Evolutionary conservation across 2,113 vertebrate genomes (phyloP).

Genomic region (Centropus unirufus): DNA sequence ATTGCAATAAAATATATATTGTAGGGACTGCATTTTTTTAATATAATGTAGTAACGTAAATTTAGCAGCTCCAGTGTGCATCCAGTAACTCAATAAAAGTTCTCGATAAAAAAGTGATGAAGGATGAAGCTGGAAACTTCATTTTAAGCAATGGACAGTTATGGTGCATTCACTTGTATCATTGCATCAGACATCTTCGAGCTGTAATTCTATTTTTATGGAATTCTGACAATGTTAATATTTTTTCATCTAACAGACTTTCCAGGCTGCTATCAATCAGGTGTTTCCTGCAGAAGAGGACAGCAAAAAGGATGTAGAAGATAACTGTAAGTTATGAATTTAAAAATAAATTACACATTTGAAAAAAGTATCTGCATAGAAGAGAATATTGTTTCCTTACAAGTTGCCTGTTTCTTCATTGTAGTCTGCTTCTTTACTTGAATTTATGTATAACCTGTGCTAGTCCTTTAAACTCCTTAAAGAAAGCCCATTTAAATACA

Average conservation of each 20-base stretch:
- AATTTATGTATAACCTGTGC: not conserved
- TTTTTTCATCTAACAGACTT: constrained; percentile 80
- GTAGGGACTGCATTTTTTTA: not conserved
- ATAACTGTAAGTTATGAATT: constrained; percentile 90
- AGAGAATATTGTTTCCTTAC: not conserved
- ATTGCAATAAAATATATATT: not conserved
- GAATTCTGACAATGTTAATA: constrained; percentile 6
- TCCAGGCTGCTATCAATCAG: constrained; percentile 90
- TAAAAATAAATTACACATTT: not conserved
- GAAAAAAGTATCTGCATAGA: not conserved
- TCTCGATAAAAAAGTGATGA: not conserved
- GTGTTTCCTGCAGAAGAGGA: constrained; percentile 98
- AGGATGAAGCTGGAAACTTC: not conserved
- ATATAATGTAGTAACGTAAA: not conserved
- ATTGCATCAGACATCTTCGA: not conserved
- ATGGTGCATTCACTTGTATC: not conserved
- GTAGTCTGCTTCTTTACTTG: not conserved
- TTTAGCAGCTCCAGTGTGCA: not conserved
- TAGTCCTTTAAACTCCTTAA: not conserved
- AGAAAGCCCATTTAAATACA: not conserved
- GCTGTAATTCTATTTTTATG: not conserved
- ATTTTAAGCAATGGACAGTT: not conserved
- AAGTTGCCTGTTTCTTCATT: not conserved
- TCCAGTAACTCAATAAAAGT: not conserved
- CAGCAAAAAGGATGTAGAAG: constrained; percentile 93